Conservation (phyloP, 2,888 invertebrate genomes). For the Ctenicera cuprea region DNA sequence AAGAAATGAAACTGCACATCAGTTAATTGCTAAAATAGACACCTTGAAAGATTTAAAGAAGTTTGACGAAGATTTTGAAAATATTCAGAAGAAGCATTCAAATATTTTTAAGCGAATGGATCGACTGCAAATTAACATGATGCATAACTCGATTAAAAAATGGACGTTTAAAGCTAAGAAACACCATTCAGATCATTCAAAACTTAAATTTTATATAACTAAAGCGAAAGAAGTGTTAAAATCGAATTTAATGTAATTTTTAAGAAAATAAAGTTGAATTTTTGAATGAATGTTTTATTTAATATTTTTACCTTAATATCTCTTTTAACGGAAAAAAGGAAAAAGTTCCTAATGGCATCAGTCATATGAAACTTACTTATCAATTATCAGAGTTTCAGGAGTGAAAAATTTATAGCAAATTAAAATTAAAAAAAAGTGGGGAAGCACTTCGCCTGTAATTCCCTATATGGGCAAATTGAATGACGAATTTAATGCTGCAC, state of each 20-base stretch:
- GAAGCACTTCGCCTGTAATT: too few species aligned
- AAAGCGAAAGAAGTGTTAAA: conserved; percentile 39
- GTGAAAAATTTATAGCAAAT: too few species aligned
- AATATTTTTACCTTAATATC: too few species aligned
- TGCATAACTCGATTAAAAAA: conserved; percentile 40
- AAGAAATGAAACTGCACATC: conserved; percentile 1
- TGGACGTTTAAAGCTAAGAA: conserved; percentile 34
- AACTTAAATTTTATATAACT: conserved; percentile 20
- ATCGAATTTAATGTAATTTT: not conserved
- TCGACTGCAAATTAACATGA: conserved; percentile 41
- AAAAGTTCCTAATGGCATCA: too few species aligned
- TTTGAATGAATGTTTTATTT: too few species aligned
- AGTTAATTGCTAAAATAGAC: conserved; percentile 35
- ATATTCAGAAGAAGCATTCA: conserved; percentile 5
- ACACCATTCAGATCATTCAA: not conserved
- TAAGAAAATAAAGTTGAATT: not conserved
- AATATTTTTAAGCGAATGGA: conserved; percentile 37
- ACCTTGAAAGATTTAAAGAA: conserved; percentile 44
- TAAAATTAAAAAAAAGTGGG: too few species aligned
- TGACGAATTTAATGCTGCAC: too few species aligned
- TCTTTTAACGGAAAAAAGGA: too few species aligned
- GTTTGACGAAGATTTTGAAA: conserved; percentile 43
- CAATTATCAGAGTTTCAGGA: too few species aligned
- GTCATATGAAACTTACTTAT: too few species aligned
- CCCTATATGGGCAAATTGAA: too few species aligned